A percentile compares a stretch with the other conserved stretches of the same genome.
Evolutionary conservation across 2,888 invertebrate species (phyloP).

Genomic region (Seira ritae): DNA sequence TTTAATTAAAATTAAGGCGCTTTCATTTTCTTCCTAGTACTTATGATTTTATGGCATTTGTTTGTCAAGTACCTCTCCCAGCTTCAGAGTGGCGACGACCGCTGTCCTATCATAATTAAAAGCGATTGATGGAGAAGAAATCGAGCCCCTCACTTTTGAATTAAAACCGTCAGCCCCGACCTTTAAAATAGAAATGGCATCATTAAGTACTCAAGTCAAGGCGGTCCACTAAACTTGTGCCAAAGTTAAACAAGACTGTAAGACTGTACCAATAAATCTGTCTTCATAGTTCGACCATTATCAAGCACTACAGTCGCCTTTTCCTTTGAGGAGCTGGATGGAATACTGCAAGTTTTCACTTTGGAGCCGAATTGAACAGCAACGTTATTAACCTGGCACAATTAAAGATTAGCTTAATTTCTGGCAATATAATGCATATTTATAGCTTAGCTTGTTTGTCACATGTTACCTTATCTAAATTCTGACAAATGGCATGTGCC

Average conservation of each 20-base stretch:
- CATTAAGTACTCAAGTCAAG: background rate
- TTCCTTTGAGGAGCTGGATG: constrained; percentile 38
- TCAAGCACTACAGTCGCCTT: constrained; percentile 61
- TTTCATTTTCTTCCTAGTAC: too few relatives aligned
- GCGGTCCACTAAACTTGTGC: background rate
- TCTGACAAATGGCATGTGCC: constrained; percentile 83
- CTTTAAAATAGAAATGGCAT: constrained; percentile 76
- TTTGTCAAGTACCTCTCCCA: constrained; percentile 90
- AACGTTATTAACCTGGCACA: constrained; percentile 59
- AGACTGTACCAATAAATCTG: constrained; percentile 69
- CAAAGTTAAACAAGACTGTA: background rate
- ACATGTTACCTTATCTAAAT: constrained; percentile 77
- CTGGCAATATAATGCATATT: background rate
- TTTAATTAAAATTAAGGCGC: background rate
- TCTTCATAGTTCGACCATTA: constrained; percentile 56
- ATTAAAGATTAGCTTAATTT: background rate
- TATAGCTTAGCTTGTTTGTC: background rate
- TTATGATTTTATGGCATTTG: background rate
- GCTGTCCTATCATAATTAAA: constrained; percentile 94
- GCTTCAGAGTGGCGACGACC: constrained; percentile 91
- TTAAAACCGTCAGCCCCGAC: constrained; percentile 97
- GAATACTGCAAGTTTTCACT: constrained; percentile 65
- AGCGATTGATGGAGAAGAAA: constrained; percentile 87
- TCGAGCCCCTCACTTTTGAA: constrained; percentile 88
- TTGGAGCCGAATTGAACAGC: constrained; percentile 65